Evolutionary conservation across 2,113 vertebrate species (phyloP), one percentile per base, ranked within the genome.

Genomic region (Syngnathus typhle): DNA sequence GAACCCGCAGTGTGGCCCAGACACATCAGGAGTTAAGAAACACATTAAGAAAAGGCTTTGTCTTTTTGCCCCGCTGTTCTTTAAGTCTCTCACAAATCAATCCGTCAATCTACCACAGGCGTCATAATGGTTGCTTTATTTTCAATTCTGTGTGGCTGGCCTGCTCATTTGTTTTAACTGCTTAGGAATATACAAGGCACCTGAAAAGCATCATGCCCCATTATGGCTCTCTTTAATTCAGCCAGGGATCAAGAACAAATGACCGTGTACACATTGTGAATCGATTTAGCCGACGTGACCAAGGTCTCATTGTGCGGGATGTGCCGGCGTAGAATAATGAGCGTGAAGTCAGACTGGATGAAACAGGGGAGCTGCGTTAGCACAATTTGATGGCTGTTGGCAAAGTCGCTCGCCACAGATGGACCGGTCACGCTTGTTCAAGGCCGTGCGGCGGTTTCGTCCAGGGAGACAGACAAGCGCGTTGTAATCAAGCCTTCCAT

Each of bases 391-490:
- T 77, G 75, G 80, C 77, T 86, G 71, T 61, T 86, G 88, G 86
- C 82, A 82, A 49, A 66, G 38, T 68, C 60, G n/a, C 46, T 72
- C 32, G 70, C 70, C 82, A 74, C 87, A 88, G 80, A 85, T 85
- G 82, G 76, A 83, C 81, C 83, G 86, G 87, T 86, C 82, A 82
- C 56, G 64, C 73, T 76, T 74, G 77, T 82, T 80, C 82, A 88
- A 85, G 87, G 84, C 80, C 76, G 66, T 81, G 65, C 73, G 36
- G 76, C 76, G 80, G 78, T 77, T 82, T 84, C 41, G 12, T 67
- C 51, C 63, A 76, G 69, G 39, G 9, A 73, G 75, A 74, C 64
- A 80, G 77, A 78, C 80, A 69, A 60, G 70, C 60, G 47, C 39
- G 67, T 78, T 32, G 27, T 32, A 32, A 32, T 32, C 27, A 32